Conservation (phyloP, 2,888 invertebrate species). For the Hirtodrosophila trivittata region DNA sequence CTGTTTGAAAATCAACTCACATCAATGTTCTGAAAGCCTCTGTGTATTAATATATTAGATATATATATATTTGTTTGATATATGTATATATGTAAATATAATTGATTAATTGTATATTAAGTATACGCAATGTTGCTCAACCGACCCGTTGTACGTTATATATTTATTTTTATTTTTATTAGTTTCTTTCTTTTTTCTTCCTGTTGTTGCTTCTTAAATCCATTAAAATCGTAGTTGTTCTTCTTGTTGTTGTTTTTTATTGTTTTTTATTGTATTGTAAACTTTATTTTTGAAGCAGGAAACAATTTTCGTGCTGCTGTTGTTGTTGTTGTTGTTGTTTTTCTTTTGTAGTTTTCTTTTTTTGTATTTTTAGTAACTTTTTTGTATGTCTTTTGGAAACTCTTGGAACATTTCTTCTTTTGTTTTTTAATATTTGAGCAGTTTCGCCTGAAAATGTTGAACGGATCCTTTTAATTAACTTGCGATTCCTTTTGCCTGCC, state of each 20-base stretch:
- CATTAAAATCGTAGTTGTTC: slow-evolving; percentile 58
- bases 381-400: slow-evolving; percentile 32
- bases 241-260: slow-evolving; percentile 32
- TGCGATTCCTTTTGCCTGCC: slow-evolving; percentile 20
- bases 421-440: not conserved
- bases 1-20: slow-evolving; percentile 53
- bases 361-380: slow-evolving; percentile 43
- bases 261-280: slow-evolving; percentile 40
- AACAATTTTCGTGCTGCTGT: slow-evolving; percentile 38
- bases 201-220: slow-evolving; percentile 29
- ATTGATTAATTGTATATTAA: slow-evolving; percentile 28
- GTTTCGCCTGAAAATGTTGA: slow-evolving; percentile 28
- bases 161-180: slow-evolving; percentile 10
- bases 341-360: slow-evolving; percentile 22
- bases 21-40: slow-evolving; percentile 69
- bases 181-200: slow-evolving; percentile 19
- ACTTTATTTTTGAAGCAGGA: slow-evolving; percentile 63
- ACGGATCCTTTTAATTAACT: slow-evolving; percentile 36
- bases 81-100: slow-evolving; percentile 30
- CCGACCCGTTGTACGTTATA: not conserved
- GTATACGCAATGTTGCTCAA: slow-evolving; percentile 2
- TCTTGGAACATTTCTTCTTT: slow-evolving; percentile 20
- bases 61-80: slow-evolving; percentile 15
- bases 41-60: slow-evolving; percentile 54
- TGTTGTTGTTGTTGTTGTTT: slow-evolving; percentile 20